Base-by-base conservation (phyloP, 2,888 invertebrate genomes). In the Thymelicus lineola region DNA sequence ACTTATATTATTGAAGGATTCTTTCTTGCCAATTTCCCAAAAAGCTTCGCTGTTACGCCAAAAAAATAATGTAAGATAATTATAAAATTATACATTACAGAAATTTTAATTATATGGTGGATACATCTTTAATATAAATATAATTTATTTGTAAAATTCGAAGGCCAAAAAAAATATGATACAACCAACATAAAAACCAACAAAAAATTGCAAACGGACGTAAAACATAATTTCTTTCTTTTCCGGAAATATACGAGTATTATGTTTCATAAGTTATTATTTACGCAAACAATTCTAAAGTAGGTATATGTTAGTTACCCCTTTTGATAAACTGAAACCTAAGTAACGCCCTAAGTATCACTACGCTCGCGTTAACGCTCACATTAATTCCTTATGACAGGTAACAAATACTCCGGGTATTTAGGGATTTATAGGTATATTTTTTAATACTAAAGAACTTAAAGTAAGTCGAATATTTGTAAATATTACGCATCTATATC, bases 271-370 rank as follows among this genome's bases (percentile, higher is more conserved):
- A 42, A 42, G 5, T 28, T 12, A 9, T 42, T 42, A 42, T 42
- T 42, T 10, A 42, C 42, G 42, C 12, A 42, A 12, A 42, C 42
- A 42, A 55, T 28, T 35, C 14, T 55, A 12, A 55, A 55, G 35
- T 55, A 55, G 28, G 28, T 35, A 14, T 12, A 14, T 12, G 55
- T 38, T 17, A 28, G 28, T 45, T 35, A 60, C 60, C 42, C 59
- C 60, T 60, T 60, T 63, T 60, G 35, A 67, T 35, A 61, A 55
- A 55, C 55, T 55, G 67, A 67, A 67, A 46, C 67, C 67, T 50
- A 53, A 67, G 35, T 35, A 68, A 62, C 45, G 67, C 42, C 61
- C 48, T 50, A 61, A 68, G 61, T n/a, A 46, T 45, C 46, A 35
- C 53, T 67, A 45, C 55, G 50, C 50, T 66, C 61, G 61, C 62